phyloP scores from a whole-genome alignment of 2,888 invertebrate genomes.

The Andricus curvator region DNA sequence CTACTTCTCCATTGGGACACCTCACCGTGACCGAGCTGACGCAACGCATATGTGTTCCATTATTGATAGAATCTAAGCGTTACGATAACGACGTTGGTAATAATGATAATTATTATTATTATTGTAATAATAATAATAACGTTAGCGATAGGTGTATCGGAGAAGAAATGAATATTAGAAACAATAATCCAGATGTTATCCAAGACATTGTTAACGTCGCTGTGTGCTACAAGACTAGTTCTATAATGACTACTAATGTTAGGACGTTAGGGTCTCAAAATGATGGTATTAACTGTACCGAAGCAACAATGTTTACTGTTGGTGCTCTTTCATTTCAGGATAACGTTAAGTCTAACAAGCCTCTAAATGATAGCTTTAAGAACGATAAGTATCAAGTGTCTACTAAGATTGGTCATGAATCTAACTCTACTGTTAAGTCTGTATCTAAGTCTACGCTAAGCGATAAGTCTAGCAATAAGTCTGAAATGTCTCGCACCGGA shows the following conservation, averaged over 20 bases:
- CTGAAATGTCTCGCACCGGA: slow-evolving; percentile 69
- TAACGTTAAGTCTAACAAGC: slow-evolving; percentile 76
- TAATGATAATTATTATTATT: slow-evolving; percentile 46
- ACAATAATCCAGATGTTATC: slow-evolving; percentile 68
- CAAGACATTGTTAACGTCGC: slow-evolving; percentile 70
- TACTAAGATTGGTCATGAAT: slow-evolving; percentile 67
- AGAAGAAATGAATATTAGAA: slow-evolving; percentile 60
- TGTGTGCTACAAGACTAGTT: slow-evolving; percentile 75
- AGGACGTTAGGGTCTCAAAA: slow-evolving; percentile 74
- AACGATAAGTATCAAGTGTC: slow-evolving; percentile 69
- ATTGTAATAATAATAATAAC: slow-evolving; percentile 56
- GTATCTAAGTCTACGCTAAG: slow-evolving; percentile 76
- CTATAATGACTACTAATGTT: slow-evolving; percentile 73
- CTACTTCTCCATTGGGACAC: slow-evolving; percentile 64
- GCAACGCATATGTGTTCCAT: slow-evolving; percentile 78
- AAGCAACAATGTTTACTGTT: slow-evolving; percentile 79
- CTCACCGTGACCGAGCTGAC: slow-evolving; percentile 75
- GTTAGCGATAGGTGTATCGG: slow-evolving; percentile 37
- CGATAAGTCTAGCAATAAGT: slow-evolving; percentile 75
- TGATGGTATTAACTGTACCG: slow-evolving; percentile 77
- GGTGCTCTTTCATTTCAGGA: slow-evolving; percentile 80
- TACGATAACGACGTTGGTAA: slow-evolving; percentile 61
- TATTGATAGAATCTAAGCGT: slow-evolving; percentile 74
- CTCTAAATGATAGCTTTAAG: slow-evolving; percentile 73
- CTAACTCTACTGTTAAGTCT: slow-evolving; percentile 74